A percentile compares a stretch with the other conserved stretches of the same genome.
phyloP scores from a whole-genome alignment of 2,888 invertebrate genomes.

The Oxycera nigricornis region DNA sequence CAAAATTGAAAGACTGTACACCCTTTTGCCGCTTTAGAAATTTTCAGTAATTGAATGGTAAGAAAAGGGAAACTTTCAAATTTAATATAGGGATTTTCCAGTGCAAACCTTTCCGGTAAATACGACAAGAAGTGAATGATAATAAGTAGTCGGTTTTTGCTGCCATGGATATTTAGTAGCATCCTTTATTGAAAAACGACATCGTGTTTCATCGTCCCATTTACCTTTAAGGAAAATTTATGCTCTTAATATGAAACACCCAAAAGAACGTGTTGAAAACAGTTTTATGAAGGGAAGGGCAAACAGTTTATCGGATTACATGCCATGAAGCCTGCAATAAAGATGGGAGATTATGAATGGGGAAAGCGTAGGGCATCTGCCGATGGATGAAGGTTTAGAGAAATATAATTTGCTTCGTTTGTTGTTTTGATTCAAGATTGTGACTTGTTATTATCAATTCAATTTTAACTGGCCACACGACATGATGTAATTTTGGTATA shows the following conservation, averaged over 20 bases:
- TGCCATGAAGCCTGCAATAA: neutral
- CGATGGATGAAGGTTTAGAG: slow-evolving; percentile 17
- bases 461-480: too few relatives aligned
- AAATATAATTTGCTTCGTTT: slow-evolving; percentile 24
- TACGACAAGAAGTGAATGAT: neutral
- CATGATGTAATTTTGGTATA: too few relatives aligned
- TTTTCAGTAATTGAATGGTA: slow-evolving; percentile 36
- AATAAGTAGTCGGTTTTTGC: neutral
- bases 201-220: neutral
- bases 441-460: slow-evolving; percentile 17
- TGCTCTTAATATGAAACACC: neutral
- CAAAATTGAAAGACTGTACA: too few relatives aligned
- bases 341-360: neutral
- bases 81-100: neutral
- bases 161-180: neutral
- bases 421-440: slow-evolving; percentile 21
- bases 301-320: neutral
- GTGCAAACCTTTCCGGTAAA: neutral
- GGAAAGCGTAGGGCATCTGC: neutral
- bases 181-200: neutral
- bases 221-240: neutral
- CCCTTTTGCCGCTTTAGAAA: slow-evolving; percentile 22
- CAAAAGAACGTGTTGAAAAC: neutral
- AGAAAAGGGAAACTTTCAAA: slow-evolving; percentile 17
- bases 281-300: neutral